Percentiles rank a stretch among this genome's conserved stretches.
phyloP scores from a whole-genome alignment of 2,797 vertebrate species.

The Fratercula arctica region DNA sequence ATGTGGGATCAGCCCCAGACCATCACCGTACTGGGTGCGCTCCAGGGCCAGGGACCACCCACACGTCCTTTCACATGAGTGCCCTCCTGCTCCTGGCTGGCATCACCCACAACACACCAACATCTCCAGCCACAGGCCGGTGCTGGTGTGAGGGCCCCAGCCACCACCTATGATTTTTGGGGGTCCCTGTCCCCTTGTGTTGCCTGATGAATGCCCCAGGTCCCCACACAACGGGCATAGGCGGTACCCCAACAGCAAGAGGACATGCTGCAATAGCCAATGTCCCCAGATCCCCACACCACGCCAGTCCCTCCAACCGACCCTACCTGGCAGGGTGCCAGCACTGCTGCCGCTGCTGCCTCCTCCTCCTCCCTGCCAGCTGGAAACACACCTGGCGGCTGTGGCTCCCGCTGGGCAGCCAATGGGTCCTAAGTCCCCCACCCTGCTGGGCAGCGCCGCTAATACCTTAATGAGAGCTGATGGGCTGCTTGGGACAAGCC shows the following conservation, averaged over 20 bases:
- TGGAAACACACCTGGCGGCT: not conserved
- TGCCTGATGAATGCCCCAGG: not conserved
- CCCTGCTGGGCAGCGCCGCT: accelerated
- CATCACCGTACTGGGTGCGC: accelerated
- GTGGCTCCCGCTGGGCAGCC: accelerated
- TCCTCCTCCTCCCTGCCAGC: not conserved
- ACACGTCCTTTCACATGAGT: accelerated
- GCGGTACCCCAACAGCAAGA: accelerated
- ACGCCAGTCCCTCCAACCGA: not conserved
- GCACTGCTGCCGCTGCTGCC: not conserved
- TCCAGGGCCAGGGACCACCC: not conserved
- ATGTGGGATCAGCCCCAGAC: not conserved
- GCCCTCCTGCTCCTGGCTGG: not conserved
- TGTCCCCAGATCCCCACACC: not conserved
- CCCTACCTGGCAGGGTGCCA: not conserved
- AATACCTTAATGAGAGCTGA: constrained; percentile 43
- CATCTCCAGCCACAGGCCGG: not conserved
- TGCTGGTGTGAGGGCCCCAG: accelerated
- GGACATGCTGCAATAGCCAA: accelerated
- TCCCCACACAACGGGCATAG: accelerated
- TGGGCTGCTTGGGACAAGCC: not conserved
- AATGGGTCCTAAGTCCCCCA: not conserved
- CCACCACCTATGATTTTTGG: not conserved
- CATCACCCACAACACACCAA: not conserved
- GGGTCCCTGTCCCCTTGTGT: accelerated